Conservation (phyloP, 2,113 vertebrate species). For the Notothenia coriiceps region DNA sequence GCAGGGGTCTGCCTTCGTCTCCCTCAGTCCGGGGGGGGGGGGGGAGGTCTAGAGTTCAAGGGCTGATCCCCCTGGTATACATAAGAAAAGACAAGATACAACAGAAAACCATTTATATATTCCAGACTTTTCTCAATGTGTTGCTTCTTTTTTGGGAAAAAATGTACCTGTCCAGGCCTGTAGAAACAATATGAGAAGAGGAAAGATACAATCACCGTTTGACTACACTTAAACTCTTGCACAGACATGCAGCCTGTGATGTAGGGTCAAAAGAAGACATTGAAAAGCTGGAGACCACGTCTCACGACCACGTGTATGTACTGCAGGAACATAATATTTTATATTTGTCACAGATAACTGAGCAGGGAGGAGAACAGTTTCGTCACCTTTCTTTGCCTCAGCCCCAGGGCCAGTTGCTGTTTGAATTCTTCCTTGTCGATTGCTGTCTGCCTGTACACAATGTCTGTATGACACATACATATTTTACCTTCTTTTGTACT, state of each 20-base stretch:
- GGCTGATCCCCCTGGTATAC: not conserved
- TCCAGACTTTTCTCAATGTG: not conserved
- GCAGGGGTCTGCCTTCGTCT: not conserved
- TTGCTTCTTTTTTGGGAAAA: not conserved
- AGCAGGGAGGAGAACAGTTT: constrained; percentile 18
- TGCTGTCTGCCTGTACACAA: not conserved
- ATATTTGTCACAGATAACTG: constrained; percentile 10
- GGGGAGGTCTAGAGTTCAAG: not conserved
- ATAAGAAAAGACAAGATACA: not conserved
- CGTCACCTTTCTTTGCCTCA: constrained; percentile 39
- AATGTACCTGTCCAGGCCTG: not conserved
- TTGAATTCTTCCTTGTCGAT: constrained; percentile 29
- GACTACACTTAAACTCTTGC: not conserved
- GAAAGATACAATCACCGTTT: not conserved
- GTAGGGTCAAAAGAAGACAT: not conserved
- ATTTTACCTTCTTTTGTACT: constrained; percentile 24
- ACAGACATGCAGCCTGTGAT: not conserved
- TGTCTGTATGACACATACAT: constrained; percentile 13
- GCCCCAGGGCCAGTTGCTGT: constrained; percentile 47
- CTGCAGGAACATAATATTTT: not conserved
- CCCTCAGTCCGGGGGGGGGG: not conserved
- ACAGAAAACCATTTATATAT: not conserved
- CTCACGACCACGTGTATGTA: not conserved
- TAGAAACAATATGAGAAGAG: not conserved
- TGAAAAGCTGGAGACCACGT: not conserved